Percentiles rank a stretch among this genome's conserved stretches.
phyloP scores from a whole-genome alignment of 2,797 vertebrate genomes.

The Chrysocyon brachyurus region DNA sequence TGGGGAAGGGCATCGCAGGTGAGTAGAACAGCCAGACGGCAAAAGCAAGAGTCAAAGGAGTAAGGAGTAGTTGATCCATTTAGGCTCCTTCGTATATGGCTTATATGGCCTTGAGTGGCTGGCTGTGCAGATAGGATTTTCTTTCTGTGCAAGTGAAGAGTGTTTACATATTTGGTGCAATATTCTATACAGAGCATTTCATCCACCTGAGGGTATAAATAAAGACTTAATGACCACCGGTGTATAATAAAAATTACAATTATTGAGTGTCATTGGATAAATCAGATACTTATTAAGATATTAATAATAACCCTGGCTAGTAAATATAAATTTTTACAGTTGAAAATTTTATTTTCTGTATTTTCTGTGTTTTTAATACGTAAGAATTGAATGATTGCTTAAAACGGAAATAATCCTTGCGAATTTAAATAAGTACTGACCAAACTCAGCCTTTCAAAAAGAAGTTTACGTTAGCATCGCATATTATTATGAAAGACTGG shows the following conservation, averaged over 20 bases:
- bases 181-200: not conserved
- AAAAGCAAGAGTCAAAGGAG: not conserved
- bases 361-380: not conserved
- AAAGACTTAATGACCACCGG: not conserved
- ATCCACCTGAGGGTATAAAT: not conserved
- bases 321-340: not conserved
- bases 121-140: not conserved
- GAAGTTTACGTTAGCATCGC: not conserved
- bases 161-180: not conserved
- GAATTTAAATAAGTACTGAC: not conserved
- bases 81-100: not conserved
- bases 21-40: not conserved
- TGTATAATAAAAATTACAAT: not conserved
- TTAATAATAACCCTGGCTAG: not conserved
- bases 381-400: not conserved
- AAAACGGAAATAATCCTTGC: not conserved
- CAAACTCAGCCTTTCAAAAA: not conserved
- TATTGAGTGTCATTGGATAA: not conserved
- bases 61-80: not conserved
- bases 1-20: not conserved
- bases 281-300: not conserved
- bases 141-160: not conserved
- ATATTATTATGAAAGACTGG: not conserved
- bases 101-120: not conserved
- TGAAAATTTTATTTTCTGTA: not conserved